phyloP scores from a whole-genome alignment of 2,797 vertebrate species.

The Pogoniulus pusillus region DNA sequence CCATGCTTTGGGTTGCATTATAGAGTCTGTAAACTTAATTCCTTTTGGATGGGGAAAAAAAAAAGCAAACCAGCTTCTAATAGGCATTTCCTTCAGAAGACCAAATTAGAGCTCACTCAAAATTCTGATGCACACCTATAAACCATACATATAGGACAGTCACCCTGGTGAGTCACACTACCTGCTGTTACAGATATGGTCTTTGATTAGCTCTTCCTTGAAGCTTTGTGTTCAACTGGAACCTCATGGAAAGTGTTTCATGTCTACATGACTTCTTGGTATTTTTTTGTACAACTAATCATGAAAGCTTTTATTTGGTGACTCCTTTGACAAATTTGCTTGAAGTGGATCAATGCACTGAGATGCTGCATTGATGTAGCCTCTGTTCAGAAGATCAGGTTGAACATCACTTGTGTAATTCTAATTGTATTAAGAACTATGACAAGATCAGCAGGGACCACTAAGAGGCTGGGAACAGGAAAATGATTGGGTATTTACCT shows the following conservation, averaged over 20 bases:
- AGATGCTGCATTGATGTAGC: background rate
- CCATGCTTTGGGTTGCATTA: background rate
- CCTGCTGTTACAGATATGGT: background rate
- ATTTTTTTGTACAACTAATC: background rate
- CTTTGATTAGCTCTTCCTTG: background rate
- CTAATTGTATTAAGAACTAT: background rate
- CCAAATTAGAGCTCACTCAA: background rate
- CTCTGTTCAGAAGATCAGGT: background rate
- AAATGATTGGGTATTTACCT: background rate
- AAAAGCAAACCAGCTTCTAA: background rate
- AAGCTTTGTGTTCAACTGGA: background rate
- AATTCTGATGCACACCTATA: background rate
- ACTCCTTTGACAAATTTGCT: background rate
- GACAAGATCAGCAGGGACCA: background rate
- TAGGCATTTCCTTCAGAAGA: background rate
- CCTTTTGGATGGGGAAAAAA: background rate
- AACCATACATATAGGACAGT: rapidly evolving
- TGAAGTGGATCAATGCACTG: background rate
- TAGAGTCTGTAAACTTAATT: background rate
- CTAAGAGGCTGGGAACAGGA: background rate
- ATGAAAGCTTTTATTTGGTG: background rate
- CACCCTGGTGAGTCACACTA: background rate
- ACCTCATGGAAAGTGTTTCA: background rate
- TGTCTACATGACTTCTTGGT: background rate
- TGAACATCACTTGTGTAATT: background rate